Evolutionary conservation across 2,888 invertebrate species (phyloP), one percentile per base, ranked within the genome.

Genomic region (Rhagophthalmus giganteus): DNA sequence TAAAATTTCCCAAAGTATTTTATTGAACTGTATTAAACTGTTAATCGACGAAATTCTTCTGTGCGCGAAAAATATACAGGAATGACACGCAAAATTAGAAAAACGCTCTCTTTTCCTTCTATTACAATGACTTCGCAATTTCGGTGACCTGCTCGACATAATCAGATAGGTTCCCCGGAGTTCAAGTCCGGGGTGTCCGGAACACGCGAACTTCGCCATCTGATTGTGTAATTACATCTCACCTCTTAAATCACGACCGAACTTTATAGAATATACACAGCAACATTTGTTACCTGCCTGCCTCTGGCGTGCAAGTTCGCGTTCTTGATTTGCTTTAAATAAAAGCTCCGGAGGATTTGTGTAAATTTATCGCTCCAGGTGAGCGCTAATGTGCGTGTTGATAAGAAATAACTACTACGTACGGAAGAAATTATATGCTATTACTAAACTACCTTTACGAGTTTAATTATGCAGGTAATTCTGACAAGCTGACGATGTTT

Each of bases 201-300:
- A 60, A 65, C 63, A 62, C 63, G 62, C 63, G 56, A 61, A 57
- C 61, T 41, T 57, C 58, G 54, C 59, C 59, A 65, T 63, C 65
- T 62, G 65, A 65, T 65, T 65, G 62, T 59, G 61, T 65, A 65
- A 65, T 65, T 65, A 63, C 61, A 60, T 57, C 58, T 58, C 58
- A 58, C 53, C 64, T 63, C 61, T 64, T 64, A 64, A 64, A 63
- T 62, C 58, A 58, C 61, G 51, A 52, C 34, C 57, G 61, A 41
- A 59, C 59, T 61, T 60, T 61, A 58, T 59, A 57, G 52, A 56
- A 58, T 53, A 56, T 40, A 52, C 35, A 45, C 34, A 25, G 37
- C 37, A 37, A 40, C 50, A 58, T 54, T 56, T 50, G 58, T 45
- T 42, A 49, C 46, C 50, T 14, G 55, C 55, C 50, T 51, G 46